phyloP scores from a whole-genome alignment of 2,888 invertebrate genomes.

The Thereva nobilitata region DNA sequence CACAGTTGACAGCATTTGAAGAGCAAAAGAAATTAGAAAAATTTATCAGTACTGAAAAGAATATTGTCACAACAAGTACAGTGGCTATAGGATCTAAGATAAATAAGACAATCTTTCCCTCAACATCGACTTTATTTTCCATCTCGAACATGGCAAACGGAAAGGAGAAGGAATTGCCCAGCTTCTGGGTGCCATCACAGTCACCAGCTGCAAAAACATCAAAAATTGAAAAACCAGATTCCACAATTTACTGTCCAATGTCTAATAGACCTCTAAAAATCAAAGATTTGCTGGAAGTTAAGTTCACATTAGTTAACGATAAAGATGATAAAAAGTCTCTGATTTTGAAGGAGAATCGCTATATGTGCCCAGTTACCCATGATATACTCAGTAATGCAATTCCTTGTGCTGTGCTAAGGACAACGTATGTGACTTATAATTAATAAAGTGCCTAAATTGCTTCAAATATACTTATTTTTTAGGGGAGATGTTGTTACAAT shows the following conservation, averaged over 20 bases:
- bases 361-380: constrained; percentile 97
- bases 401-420: constrained; percentile 88
- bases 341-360: constrained; percentile 87
- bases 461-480: constrained; percentile 49
- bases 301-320: constrained; percentile 89
- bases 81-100: constrained; percentile 34
- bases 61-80: constrained; percentile 63
- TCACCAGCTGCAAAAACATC: constrained; percentile 80
- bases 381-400: constrained; percentile 94
- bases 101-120: constrained; percentile 34
- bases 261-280: constrained; percentile 82
- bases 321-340: constrained; percentile 84
- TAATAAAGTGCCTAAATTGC: not conserved
- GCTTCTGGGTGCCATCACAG: constrained; percentile 96
- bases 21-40: constrained; percentile 74
- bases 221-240: constrained; percentile 71
- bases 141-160: constrained; percentile 81
- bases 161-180: constrained; percentile 81
- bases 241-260: constrained; percentile 75
- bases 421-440: constrained; percentile 68
- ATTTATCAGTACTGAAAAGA: constrained; percentile 82
- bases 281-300: constrained; percentile 90
- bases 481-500: constrained; percentile 95
- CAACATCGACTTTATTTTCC: constrained; percentile 56
- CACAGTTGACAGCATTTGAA: constrained; percentile 73